These are phyloP conservation scores for Aleiodes alternator DNA, from an alignment of 2,888 invertebrate genomes.

Conservation along the genomic window DNA sequence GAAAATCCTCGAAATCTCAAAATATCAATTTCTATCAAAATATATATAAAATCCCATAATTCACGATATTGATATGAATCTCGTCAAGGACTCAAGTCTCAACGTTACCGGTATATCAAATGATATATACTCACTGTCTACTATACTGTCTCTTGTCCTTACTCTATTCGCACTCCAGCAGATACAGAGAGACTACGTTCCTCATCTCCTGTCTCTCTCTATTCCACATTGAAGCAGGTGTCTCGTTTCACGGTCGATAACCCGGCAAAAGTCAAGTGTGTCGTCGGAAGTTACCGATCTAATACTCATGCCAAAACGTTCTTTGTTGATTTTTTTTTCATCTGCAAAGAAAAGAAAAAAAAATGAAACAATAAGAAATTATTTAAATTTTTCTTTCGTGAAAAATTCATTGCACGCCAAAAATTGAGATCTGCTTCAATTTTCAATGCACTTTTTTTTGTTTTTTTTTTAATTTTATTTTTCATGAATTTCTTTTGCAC, in stretches of 20 bases:
- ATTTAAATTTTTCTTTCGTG: conserved; percentile 14
- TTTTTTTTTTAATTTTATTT: neutral
- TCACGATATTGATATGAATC: conserved; percentile 23
- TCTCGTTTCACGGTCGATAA: conserved; percentile 61
- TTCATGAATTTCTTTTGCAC: neutral
- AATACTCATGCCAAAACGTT: conserved; percentile 50
- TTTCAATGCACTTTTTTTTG: no score
- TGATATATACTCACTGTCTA: conserved; percentile 16
- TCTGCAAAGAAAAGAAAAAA: no score
- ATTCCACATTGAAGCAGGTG: conserved; percentile 55
- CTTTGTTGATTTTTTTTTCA: conserved; percentile 23
- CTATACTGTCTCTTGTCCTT: conserved; percentile 29
- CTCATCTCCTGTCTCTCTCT: conserved; percentile 37
- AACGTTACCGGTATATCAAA: conserved; percentile 21
- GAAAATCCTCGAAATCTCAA: no score
- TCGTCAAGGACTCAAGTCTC: conserved; percentile 1
- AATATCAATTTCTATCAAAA: no score
- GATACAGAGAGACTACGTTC: neutral
- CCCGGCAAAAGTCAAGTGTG: conserved; percentile 60
- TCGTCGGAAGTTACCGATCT: conserved; percentile 59
- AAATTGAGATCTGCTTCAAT: neutral
- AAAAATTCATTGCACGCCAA: conserved; percentile 29
- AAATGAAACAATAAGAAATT: neutral
- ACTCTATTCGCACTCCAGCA: conserved; percentile 27
- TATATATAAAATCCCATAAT: neutral